phyloP scores from a whole-genome alignment of 2,113 vertebrate genomes.

The Tachysurus fulvidraco region DNA sequence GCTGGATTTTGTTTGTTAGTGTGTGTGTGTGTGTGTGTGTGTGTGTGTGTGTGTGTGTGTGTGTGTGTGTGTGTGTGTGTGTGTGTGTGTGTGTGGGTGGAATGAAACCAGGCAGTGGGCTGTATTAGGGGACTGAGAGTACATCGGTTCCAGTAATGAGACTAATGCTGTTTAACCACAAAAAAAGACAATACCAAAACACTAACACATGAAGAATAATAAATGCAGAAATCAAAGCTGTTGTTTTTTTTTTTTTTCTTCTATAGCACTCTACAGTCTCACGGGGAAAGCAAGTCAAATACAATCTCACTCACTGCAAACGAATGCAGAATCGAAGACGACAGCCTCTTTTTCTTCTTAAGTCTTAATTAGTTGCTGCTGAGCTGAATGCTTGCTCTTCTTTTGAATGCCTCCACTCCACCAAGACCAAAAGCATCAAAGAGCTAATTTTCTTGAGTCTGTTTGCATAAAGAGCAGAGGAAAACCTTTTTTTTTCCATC shows the following conservation, averaged over 20 bases:
- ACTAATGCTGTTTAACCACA: constrained; percentile 21
- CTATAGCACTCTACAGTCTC: constrained; percentile 65
- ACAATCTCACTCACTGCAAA: constrained; percentile 69
- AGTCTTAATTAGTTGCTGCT: constrained; percentile 69
- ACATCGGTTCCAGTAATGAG: constrained; percentile 6
- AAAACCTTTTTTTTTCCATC: constrained; percentile 39
- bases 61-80: no score
- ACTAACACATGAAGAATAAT: constrained; percentile 23
- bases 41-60: no score
- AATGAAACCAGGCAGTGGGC: background rate
- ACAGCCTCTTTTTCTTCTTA: constrained; percentile 63
- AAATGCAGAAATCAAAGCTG: constrained; percentile 58
- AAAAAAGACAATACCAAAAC: constrained; percentile 38
- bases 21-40: constrained; percentile 2
- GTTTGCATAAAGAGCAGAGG: constrained; percentile 50
- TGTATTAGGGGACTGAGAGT: constrained; percentile 1
- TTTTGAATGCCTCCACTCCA: constrained; percentile 56
- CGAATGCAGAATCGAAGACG: constrained; percentile 70
- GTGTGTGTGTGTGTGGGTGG: constrained; percentile 9
- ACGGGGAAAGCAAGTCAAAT: constrained; percentile 68
- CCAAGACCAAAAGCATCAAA: constrained; percentile 55
- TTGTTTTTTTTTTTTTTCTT: constrained; percentile 61
- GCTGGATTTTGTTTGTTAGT: constrained; percentile 1
- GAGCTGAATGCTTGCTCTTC: constrained; percentile 60
- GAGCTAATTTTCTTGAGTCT: constrained; percentile 45